Percentiles rank a stretch among this genome's conserved stretches.
Conservation (phyloP, 2,888 invertebrate species). For the Ochlodes sylvanus region DNA sequence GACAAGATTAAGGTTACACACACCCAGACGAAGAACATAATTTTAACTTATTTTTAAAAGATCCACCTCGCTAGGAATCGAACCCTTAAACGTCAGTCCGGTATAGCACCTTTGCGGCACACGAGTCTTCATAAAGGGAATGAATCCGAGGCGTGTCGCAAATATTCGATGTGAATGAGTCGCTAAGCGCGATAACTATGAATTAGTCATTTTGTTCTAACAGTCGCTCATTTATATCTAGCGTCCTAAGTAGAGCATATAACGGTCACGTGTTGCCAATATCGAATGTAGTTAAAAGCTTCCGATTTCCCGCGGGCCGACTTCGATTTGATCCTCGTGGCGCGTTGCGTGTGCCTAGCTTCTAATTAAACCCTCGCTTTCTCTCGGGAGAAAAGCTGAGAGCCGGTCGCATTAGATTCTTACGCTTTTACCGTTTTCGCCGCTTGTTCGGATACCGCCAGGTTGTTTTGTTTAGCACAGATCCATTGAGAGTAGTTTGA, state of each 20-base stretch:
- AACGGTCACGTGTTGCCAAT: neutral
- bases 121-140: too few relatives aligned
- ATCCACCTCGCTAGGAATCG: too few relatives aligned
- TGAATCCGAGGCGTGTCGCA: too few relatives aligned
- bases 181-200: too few relatives aligned
- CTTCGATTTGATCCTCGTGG: neutral
- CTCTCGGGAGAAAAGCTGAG: conserved; percentile 31
- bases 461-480: conserved; percentile 21
- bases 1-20: too few relatives aligned
- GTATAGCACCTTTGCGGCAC: too few relatives aligned
- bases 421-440: conserved; percentile 28
- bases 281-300: conserved; percentile 12
- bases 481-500: conserved; percentile 1
- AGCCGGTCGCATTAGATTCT: conserved; percentile 30
- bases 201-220: neutral
- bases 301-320: conserved; percentile 4
- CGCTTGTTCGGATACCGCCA: conserved; percentile 1
- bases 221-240: neutral
- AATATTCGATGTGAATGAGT: too few relatives aligned
- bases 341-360: conserved; percentile 3
- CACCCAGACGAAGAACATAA: too few relatives aligned
- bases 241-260: neutral
- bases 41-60: too few relatives aligned
- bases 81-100: too few relatives aligned
- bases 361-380: conserved; percentile 37